Evolutionary conservation across 2,797 vertebrate genomes (phyloP).

Genomic region (Brachymystax lenok): DNA sequence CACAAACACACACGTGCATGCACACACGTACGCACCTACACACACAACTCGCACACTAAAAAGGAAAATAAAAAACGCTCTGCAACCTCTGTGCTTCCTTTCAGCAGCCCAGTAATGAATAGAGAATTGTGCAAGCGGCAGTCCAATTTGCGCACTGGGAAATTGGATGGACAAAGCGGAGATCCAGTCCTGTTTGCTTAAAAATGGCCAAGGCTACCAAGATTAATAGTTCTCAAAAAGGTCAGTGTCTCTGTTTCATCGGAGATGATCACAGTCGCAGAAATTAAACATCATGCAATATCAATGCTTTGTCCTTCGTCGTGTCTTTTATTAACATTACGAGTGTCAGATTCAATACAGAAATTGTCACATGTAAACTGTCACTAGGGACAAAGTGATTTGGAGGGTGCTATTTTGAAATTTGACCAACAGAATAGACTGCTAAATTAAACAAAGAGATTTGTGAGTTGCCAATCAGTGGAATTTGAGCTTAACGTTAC

Average conservation of each 20-base stretch:
- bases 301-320: conserved; percentile 19
- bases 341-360: not conserved
- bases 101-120: conserved; percentile 92
- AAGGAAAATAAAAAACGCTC: conserved; percentile 76
- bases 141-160: conserved; percentile 91
- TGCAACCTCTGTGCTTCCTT: conserved; percentile 90
- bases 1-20: conserved; percentile 30
- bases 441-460: conserved; percentile 57
- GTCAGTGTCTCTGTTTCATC: conserved; percentile 84
- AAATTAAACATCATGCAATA: conserved; percentile 74
- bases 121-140: conserved; percentile 91
- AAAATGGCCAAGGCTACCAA: conserved; percentile 84
- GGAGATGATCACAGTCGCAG: conserved; percentile 76
- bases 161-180: conserved; percentile 87
- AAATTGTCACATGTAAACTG: not conserved
- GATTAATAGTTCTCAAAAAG: conserved; percentile 91
- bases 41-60: conserved; percentile 49
- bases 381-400: not conserved
- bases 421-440: conserved; percentile 54
- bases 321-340: not conserved
- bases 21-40: conserved; percentile 34
- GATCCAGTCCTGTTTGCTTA: conserved; percentile 88
- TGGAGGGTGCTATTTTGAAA: conserved; percentile 35
- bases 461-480: conserved; percentile 64
- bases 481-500: conserved; percentile 70